These are phyloP conservation scores for Tiliacea citrago DNA, from an alignment of 2,888 invertebrate genomes.

Conservation along the genomic window DNA sequence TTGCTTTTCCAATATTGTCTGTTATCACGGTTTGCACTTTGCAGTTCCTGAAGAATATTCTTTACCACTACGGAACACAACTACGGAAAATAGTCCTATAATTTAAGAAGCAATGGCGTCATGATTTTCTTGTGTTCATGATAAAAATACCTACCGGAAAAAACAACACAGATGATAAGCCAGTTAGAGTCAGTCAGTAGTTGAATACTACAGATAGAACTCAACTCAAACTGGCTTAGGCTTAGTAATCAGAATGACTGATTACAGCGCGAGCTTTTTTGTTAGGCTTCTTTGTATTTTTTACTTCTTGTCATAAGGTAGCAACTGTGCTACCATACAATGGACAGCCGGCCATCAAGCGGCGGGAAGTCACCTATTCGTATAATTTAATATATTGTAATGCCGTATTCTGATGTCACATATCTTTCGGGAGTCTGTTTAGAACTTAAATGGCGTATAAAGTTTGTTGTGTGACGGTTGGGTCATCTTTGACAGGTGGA, in stretches of 20 bases:
- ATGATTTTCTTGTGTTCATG: neutral
- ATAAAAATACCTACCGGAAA: neutral
- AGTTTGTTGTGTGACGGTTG: constrained; percentile 18
- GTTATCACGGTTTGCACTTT: neutral
- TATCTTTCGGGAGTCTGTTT: constrained; percentile 53
- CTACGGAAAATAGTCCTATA: no score
- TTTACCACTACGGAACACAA: no score
- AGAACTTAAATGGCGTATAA: constrained; percentile 40
- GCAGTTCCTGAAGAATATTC: no score
- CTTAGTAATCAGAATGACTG: no score
- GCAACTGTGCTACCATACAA: constrained; percentile 65
- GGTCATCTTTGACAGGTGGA: constrained; percentile 45
- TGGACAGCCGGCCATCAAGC: constrained; percentile 60
- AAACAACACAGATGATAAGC: no score
- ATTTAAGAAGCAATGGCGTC: neutral
- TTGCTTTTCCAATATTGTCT: neutral
- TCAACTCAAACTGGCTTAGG: no score
- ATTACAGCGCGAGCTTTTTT: neutral
- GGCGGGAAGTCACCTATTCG: constrained; percentile 63
- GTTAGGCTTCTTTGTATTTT: constrained; percentile 14
- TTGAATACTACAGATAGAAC: no score
- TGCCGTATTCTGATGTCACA: constrained; percentile 56
- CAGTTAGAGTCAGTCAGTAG: no score
- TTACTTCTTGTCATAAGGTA: constrained; percentile 30
- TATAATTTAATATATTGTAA: constrained; percentile 69